These are phyloP conservation scores for Drosophila kikkawai DNA, from an alignment of 1,140 invertebrate species.

Conservation along the genomic window DNA sequence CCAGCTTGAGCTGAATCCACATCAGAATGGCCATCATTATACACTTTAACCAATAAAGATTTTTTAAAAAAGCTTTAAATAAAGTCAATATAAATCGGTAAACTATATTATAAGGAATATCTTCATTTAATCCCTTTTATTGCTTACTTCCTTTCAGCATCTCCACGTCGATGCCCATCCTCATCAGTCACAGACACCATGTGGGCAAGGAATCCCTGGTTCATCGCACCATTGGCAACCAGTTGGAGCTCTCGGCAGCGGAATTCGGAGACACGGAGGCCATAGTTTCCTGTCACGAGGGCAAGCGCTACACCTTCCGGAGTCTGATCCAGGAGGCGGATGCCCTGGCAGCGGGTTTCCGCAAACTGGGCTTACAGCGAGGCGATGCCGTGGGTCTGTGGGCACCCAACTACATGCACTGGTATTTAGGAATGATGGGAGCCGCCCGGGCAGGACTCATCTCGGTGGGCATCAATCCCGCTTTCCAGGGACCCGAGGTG, in stretches of 20 bases:
- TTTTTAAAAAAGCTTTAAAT: background rate
- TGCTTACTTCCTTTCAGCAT: slow-evolving; percentile 20
- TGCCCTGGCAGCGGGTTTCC: slow-evolving; percentile 92
- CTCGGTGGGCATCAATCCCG: slow-evolving; percentile 94
- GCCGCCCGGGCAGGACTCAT: slow-evolving; percentile 93
- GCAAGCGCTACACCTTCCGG: slow-evolving; percentile 87
- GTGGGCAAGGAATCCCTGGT: slow-evolving; percentile 87
- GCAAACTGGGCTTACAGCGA: slow-evolving; percentile 90
- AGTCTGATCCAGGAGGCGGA: slow-evolving; percentile 89
- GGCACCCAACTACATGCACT: slow-evolving; percentile 94
- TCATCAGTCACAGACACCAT: slow-evolving; percentile 81
- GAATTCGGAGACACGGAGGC: slow-evolving; percentile 87
- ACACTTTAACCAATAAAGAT: background rate
- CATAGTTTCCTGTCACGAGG: slow-evolving; percentile 88
- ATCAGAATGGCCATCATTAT: background rate
- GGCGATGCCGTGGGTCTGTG: slow-evolving; percentile 96
- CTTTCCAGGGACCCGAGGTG: slow-evolving; percentile 91
- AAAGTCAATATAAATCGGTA: background rate
- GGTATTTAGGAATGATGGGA: slow-evolving; percentile 92
- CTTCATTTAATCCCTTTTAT: background rate
- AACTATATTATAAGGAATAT: too few relatives aligned
- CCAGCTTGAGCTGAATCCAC: background rate
- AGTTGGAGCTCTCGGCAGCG: slow-evolving; percentile 87
- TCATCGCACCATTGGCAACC: slow-evolving; percentile 88
- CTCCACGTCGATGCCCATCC: slow-evolving; percentile 15